Conservation (phyloP, 2,113 vertebrate species). For the Pelvicachromis taeniatus region DNA sequence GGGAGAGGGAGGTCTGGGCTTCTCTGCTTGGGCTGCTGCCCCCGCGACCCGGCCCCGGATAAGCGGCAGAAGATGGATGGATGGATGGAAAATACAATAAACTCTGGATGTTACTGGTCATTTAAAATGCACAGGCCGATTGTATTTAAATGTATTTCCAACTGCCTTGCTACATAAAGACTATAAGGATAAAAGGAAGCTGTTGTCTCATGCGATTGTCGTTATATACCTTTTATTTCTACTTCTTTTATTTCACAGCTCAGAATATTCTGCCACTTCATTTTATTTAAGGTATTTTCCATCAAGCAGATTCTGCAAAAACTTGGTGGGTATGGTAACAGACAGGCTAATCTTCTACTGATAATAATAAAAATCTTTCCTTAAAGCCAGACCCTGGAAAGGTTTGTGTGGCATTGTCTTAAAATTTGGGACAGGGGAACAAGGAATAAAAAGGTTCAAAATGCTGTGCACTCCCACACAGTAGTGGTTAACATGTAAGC, state of each 20-base stretch:
- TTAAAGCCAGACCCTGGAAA: neutral
- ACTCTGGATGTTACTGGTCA: too few species aligned
- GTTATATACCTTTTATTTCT: neutral
- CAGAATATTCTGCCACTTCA: neutral
- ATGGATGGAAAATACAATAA: too few species aligned
- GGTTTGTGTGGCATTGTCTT: neutral
- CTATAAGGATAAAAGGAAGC: neutral
- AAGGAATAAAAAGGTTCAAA: neutral
- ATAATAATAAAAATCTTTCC: neutral
- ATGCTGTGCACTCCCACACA: neutral
- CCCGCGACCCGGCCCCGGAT: too few species aligned
- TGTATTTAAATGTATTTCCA: neutral
- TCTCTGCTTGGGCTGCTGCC: too few species aligned
- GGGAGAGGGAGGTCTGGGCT: too few species aligned
- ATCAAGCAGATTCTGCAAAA: neutral
- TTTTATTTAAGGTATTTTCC: neutral
- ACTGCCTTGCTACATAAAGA: neutral
- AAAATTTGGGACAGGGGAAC: neutral
- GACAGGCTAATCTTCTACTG: neutral
- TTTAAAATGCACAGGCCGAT: accelerated
- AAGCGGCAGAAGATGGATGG: too few species aligned
- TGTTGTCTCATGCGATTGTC: neutral
- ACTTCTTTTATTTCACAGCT: neutral
- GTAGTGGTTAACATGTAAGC: neutral
- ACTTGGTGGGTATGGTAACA: neutral